phyloP scores from a whole-genome alignment of 2,888 invertebrate genomes.

The Trissolcus japonicus region DNA sequence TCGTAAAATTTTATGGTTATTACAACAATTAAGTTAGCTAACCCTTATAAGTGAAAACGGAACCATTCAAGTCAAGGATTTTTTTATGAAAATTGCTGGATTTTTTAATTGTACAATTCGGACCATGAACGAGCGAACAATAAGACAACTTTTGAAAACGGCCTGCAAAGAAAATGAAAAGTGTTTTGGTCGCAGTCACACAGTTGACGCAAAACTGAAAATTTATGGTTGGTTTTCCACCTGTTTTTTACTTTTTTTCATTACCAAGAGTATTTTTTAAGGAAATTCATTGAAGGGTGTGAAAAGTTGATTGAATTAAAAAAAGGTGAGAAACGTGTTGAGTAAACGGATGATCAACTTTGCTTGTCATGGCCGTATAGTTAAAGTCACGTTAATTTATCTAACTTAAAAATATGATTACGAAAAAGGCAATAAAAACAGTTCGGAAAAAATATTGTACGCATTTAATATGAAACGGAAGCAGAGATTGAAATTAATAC shows the following conservation, averaged over 20 bases:
- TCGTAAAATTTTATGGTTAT: constrained; percentile 53
- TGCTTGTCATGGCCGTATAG: too few species aligned
- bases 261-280: neutral
- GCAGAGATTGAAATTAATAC: neutral
- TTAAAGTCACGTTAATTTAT: too few species aligned
- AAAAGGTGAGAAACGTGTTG: too few species aligned
- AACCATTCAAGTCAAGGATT: constrained; percentile 16
- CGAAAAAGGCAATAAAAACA: neutral
- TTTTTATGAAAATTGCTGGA: constrained; percentile 22
- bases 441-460: neutral
- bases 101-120: constrained; percentile 38
- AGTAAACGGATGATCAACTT: too few species aligned
- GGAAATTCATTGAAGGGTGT: constrained; percentile 21
- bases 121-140: constrained; percentile 18
- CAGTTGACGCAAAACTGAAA: constrained; percentile 5
- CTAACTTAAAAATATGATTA: neutral
- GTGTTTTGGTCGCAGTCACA: neutral
- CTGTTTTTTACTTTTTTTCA: too few species aligned
- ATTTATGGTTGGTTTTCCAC: too few species aligned
- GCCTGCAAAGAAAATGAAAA: constrained; percentile 3
- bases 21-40: constrained; percentile 46
- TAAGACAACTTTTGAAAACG: neutral
- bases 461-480: neutral
- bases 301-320: neutral
- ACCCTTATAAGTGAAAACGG: constrained; percentile 49